These are phyloP conservation scores for Diplosoma virens DNA, from an alignment of 23 tunicate genomes.

Conservation along the genomic window DNA sequence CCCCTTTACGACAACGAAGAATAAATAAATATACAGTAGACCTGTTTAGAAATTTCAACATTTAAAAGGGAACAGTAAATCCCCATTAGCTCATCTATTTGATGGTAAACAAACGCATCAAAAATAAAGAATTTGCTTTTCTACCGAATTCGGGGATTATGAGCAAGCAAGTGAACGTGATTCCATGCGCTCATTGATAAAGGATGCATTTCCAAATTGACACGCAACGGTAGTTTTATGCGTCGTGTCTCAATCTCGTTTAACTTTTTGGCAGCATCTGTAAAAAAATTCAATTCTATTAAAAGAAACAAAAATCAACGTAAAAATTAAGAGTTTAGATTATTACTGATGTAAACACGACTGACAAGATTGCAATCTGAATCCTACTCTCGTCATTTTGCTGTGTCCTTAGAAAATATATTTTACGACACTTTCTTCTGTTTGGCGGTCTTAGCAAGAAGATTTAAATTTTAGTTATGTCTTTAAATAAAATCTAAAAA, in stretches of 20 bases:
- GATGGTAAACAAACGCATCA: not conserved
- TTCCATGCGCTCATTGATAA: slow-evolving; percentile 75
- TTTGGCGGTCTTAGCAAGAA: no score
- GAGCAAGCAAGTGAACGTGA: slow-evolving; percentile 72
- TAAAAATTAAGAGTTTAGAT: no score
- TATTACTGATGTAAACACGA: no score
- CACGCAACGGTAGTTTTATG: slow-evolving; percentile 62
- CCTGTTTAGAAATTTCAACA: not conserved
- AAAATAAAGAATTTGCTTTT: not conserved
- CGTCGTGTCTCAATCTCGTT: slow-evolving; percentile 53
- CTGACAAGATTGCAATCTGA: no score
- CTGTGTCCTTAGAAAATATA: no score
- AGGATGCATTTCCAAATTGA: slow-evolving; percentile 65
- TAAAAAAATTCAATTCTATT: no score
- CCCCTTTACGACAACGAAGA: not conserved
- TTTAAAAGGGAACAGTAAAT: no score
- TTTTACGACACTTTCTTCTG: no score
- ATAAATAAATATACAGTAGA: not conserved
- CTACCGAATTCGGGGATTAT: slow-evolving; percentile 78
- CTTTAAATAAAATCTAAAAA: no score
- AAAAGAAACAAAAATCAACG: no score
- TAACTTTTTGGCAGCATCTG: slow-evolving; percentile 32
- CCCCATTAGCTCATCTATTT: not conserved
- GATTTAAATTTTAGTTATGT: no score
- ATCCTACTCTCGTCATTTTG: no score